Conservation (phyloP, 2,797 vertebrate species). For the Gadopsis bispinosus region DNA sequence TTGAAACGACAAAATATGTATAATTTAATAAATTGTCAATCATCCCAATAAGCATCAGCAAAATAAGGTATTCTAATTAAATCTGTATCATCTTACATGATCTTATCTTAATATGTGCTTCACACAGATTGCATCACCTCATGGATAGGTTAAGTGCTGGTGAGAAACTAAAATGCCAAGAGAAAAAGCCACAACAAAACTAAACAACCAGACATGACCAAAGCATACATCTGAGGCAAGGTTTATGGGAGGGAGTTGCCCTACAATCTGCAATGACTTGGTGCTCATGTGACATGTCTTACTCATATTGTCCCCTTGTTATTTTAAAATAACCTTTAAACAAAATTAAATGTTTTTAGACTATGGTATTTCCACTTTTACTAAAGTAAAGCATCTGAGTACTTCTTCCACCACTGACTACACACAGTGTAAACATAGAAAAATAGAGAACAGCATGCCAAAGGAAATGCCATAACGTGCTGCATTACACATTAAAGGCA, state of each 20-base stretch:
- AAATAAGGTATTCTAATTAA: not conserved
- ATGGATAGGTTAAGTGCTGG: not conserved
- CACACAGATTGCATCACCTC: not conserved
- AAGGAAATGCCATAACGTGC: not conserved
- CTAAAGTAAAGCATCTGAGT: too few relatives aligned
- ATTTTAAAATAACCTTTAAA: conserved; percentile 5
- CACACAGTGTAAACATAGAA: not conserved
- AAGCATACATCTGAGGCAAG: too few relatives aligned
- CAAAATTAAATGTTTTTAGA: not conserved
- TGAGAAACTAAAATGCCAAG: not conserved
- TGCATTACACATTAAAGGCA: not conserved
- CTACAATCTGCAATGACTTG: not conserved
- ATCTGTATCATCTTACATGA: not conserved
- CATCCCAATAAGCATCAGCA: not conserved
- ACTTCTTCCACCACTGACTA: too few relatives aligned
- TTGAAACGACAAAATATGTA: not conserved
- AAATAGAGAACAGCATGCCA: not conserved
- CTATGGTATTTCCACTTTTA: too few relatives aligned
- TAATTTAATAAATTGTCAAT: not conserved
- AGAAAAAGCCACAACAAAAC: not conserved
- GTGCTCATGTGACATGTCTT: not conserved
- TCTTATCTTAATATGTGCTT: not conserved
- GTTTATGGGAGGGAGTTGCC: not conserved
- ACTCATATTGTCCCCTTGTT: not conserved
- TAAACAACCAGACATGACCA: not conserved